Evolutionary conservation across 2,888 invertebrate genomes (phyloP), one percentile per base, ranked within the genome.

Genomic region (Ephialtes manifestator): DNA sequence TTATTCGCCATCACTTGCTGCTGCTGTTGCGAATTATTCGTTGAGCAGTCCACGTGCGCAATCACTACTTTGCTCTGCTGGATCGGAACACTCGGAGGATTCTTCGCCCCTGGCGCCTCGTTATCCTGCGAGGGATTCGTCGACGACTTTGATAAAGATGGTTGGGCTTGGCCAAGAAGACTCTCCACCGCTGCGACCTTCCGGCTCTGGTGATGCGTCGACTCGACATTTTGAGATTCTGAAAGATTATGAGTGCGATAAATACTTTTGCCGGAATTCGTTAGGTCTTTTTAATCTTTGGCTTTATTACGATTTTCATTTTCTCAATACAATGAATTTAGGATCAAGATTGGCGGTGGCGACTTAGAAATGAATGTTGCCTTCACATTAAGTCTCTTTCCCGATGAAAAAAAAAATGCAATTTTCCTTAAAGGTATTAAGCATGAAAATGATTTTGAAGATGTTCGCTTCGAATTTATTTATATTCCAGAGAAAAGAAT

Each of bases 141-240:
- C 81, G 89, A 90, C 15, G 88, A 46, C 77, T 92, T 93, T 70
- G 87, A 83, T 81, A 84, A 89, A 67, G 89, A 60, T 70, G 88
- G 80, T 28, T 85, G 39, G 81, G 85, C 90, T 65, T 85, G 89
- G 0, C 78, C 63, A 83, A 76, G 51, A 83, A 74, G 51, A 71
- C 85, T 78, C 67, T 93, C 92, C 18, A 65, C 65, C 60, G 89
- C 84, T 43, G 87, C 81, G 68, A 82, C 43, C 84, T 92, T 92
- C 79, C 92, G 92, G 85, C 84, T 90, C 68, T 90, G 90, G 46
- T 92, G 90, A 86, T 91, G 92, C 84, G 90, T 86, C 76, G 88
- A 71, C 79, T 93, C 93, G 79, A 90, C 88, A 87, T 90, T 93
- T 89, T 94, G 94, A 93, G 94, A 94, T 93, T 94, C 94, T 94